Evolutionary conservation across 2,113 vertebrate species (phyloP).

Genomic region (Panurus biarmicus): DNA sequence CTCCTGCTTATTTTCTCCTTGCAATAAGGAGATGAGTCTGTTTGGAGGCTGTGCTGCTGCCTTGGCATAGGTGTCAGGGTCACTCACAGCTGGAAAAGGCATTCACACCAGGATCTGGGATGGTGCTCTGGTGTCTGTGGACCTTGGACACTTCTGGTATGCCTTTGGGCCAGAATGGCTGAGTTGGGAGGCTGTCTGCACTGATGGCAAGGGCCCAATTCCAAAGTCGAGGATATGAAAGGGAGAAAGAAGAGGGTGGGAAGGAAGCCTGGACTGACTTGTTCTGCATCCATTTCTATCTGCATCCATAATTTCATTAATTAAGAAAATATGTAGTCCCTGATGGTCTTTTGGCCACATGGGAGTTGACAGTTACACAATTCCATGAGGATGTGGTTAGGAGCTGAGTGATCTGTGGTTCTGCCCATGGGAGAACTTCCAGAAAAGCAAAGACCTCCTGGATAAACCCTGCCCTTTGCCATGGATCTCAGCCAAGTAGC

Average conservation of each 20-base stretch:
- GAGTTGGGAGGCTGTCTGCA: background rate
- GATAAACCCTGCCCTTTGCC: background rate
- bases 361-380: background rate
- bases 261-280: background rate
- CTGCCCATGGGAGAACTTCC: background rate
- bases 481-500: background rate
- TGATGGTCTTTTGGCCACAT: background rate
- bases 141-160: background rate
- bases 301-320: background rate
- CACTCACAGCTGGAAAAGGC: background rate
- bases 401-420: background rate
- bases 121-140: background rate
- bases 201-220: fast-evolving
- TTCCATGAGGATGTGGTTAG: background rate
- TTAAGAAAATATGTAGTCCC: background rate
- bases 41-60: background rate
- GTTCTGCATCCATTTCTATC: background rate
- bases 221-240: background rate
- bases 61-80: background rate
- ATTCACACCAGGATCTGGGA: background rate
- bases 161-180: background rate
- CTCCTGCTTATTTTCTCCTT: background rate
- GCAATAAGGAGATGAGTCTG: background rate
- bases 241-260: background rate
- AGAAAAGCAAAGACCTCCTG: background rate